phyloP scores from a whole-genome alignment of 2,888 invertebrate species.

The Sturmia bella region DNA sequence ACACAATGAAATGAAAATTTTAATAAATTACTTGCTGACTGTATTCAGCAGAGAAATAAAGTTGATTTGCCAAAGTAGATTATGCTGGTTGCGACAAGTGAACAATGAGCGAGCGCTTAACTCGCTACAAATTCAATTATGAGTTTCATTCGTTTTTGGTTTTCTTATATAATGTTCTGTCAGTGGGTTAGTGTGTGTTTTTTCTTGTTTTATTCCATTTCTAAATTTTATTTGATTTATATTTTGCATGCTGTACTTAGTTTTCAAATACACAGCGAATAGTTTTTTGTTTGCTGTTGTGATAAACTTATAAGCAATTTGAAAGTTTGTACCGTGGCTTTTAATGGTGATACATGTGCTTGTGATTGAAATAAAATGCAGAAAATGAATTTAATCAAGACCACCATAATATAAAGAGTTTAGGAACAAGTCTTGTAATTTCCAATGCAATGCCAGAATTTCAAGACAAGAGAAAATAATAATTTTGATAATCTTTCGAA shows the following conservation, averaged over 20 bases:
- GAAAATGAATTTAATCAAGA: too few species aligned
- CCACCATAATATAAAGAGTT: too few species aligned
- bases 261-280: conserved; percentile 4
- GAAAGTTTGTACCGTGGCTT: too few species aligned
- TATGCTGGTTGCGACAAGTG: conserved; percentile 24
- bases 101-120: conserved; percentile 1
- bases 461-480: too few species aligned
- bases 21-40: conserved; percentile 12
- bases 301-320: too few species aligned
- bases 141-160: neutral
- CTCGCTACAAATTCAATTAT: conserved; percentile 5
- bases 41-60: neutral
- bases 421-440: too few species aligned
- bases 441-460: too few species aligned
- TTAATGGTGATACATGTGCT: too few species aligned
- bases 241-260: conserved; percentile 2
- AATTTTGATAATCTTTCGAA: too few species aligned
- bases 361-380: too few species aligned
- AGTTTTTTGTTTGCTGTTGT: too few species aligned
- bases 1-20: neutral
- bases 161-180: neutral
- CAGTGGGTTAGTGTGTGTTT: neutral
- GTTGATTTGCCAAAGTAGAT: conserved; percentile 19
- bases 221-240: neutral
- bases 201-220: neutral